Percentiles rank a stretch among this genome's conserved stretches.
phyloP scores from a whole-genome alignment of 2,797 vertebrate genomes.

The Rhabdophis nuchalis region DNA sequence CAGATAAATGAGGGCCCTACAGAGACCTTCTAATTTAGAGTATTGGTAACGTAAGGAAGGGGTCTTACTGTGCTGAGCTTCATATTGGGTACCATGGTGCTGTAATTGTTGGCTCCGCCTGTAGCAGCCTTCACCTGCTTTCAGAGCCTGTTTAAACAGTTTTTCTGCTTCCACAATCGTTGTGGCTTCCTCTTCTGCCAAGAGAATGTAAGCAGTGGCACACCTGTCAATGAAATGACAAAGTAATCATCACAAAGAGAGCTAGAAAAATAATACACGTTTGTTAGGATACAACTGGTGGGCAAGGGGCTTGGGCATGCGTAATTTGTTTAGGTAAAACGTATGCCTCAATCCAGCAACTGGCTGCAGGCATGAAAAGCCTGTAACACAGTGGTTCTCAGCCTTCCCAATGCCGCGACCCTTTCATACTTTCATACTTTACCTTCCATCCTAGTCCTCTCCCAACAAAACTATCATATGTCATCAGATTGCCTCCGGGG shows the following conservation, averaged over 20 bases:
- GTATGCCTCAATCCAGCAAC: not conserved
- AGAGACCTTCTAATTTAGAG: not conserved
- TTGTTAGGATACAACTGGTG: conserved; percentile 23
- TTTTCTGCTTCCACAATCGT: conserved; percentile 97
- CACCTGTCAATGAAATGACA: conserved; percentile 75
- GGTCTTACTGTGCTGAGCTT: conserved; percentile 92
- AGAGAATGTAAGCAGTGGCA: conserved; percentile 94
- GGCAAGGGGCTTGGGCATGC: not conserved
- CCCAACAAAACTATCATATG: no score
- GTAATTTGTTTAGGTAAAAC: not conserved
- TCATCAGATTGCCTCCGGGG: no score
- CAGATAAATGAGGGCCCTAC: not conserved
- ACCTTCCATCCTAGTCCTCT: no score
- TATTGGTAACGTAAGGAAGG: not conserved
- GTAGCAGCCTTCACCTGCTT: conserved; percentile 91
- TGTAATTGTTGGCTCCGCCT: conserved; percentile 92
- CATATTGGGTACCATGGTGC: conserved; percentile 91
- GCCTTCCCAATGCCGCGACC: no score
- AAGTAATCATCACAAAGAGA: conserved; percentile 31
- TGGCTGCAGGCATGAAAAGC: not conserved
- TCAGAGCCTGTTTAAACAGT: conserved; percentile 92
- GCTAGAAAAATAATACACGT: not conserved
- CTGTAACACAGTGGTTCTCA: no score
- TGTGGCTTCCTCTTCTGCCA: conserved; percentile 95
- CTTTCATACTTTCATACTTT: no score